These are phyloP conservation scores for Leucophenga montana DNA, from an alignment of 2,888 invertebrate species.

Conservation along the genomic window DNA sequence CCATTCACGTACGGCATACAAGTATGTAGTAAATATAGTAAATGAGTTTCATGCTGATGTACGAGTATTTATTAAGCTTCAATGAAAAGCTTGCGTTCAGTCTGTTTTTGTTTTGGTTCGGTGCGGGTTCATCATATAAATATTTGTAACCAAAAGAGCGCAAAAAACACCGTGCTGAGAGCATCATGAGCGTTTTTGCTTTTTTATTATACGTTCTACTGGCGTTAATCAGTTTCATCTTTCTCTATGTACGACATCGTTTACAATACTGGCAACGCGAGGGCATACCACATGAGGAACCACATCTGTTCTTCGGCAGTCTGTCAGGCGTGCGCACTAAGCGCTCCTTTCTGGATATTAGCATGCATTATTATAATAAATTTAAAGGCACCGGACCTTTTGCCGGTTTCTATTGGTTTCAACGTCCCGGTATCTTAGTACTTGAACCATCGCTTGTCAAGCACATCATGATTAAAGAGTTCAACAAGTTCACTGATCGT, in stretches of 20 bases:
- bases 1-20: too few relatives aligned
- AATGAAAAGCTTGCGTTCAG: too few relatives aligned
- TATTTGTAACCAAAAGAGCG: too few relatives aligned
- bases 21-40: too few relatives aligned
- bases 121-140: too few relatives aligned
- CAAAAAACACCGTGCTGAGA: too few relatives aligned
- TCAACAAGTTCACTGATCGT: constrained; percentile 63
- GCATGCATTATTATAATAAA: constrained; percentile 42
- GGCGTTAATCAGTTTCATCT: neutral
- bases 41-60: too few relatives aligned
- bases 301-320: constrained; percentile 45
- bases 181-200: neutral
- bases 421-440: constrained; percentile 48
- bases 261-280: constrained; percentile 57
- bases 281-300: constrained; percentile 54
- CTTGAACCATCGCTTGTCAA: constrained; percentile 61
- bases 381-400: constrained; percentile 51
- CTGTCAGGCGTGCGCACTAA: constrained; percentile 35
- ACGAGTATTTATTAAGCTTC: too few relatives aligned
- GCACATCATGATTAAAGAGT: constrained; percentile 63
- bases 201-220: neutral
- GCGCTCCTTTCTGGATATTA: constrained; percentile 34
- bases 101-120: too few relatives aligned
- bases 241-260: too few relatives aligned
- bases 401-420: constrained; percentile 58